phyloP scores from a whole-genome alignment of 2,888 invertebrate species.

The Caenorhabditis sulstoni region DNA sequence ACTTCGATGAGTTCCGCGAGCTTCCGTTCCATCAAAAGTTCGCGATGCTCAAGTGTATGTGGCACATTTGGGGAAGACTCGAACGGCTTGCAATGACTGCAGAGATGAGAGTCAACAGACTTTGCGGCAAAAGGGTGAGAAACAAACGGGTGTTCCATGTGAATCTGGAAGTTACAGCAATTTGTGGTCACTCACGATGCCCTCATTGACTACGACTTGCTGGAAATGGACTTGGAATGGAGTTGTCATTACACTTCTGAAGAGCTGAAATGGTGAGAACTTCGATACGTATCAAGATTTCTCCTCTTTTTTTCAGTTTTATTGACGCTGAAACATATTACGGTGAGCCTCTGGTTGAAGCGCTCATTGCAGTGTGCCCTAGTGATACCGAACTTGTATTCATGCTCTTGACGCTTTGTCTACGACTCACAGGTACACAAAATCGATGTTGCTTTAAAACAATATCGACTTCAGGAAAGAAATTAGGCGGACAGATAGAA shows the following conservation, averaged over 20 bases:
- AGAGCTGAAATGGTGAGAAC: constrained; percentile 12
- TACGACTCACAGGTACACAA: constrained; percentile 21
- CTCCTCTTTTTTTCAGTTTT: constrained; percentile 30
- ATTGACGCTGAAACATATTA: constrained; percentile 19
- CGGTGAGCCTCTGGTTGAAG: constrained; percentile 12
- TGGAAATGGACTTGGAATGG: constrained; percentile 11
- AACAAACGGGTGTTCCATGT: too few species aligned
- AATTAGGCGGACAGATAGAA: constrained; percentile 27
- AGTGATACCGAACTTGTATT: constrained; percentile 23
- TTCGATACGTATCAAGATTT: too few species aligned
- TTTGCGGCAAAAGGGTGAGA: constrained; percentile 28
- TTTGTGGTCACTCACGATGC: constrained; percentile 31
- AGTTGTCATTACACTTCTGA: constrained; percentile 11
- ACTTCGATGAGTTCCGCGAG: constrained; percentile 39
- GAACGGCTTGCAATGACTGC: constrained; percentile 37
- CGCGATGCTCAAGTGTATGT: constrained; percentile 35
- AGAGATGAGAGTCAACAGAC: constrained; percentile 36
- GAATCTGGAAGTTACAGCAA: constrained; percentile 8
- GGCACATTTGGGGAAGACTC: constrained; percentile 40
- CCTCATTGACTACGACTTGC: constrained; percentile 15
- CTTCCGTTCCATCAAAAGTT: constrained; percentile 27
- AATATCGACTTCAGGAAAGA: constrained; percentile 29
- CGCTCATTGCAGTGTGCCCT: constrained; percentile 15
- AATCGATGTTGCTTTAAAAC: neutral
- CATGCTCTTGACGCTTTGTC: constrained; percentile 9